Conservation (phyloP, 2,113 vertebrate species). For the Leucosticte australis region DNA sequence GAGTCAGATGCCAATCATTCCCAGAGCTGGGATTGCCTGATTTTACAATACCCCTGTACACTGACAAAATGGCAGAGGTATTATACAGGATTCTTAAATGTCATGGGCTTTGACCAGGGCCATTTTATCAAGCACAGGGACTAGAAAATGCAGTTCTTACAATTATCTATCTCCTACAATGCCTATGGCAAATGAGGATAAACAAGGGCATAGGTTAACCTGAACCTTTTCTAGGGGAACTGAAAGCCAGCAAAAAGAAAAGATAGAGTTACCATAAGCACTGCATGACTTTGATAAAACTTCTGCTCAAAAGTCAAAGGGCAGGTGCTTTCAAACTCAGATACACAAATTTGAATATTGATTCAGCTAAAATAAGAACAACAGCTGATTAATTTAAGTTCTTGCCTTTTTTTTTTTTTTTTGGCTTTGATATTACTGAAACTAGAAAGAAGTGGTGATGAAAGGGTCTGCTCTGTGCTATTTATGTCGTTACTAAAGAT, state of each 20-base stretch:
- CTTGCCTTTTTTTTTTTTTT: background rate
- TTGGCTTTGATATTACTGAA: background rate
- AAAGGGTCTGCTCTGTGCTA: background rate
- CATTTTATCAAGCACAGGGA: background rate
- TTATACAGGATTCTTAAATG: background rate
- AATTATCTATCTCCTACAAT: background rate
- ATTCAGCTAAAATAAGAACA: conserved; percentile 6
- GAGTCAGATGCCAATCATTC: too few species aligned
- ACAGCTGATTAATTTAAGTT: background rate
- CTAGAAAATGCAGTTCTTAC: background rate
- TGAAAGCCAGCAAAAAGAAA: background rate
- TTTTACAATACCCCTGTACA: background rate
- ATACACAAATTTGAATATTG: background rate
- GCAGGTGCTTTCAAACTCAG: background rate
- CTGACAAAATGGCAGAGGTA: background rate
- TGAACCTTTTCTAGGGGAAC: background rate
- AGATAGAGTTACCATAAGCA: background rate
- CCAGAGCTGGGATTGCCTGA: too few species aligned
- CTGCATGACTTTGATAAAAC: background rate
- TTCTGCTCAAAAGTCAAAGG: background rate
- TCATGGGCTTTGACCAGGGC: background rate
- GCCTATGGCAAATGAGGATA: background rate
- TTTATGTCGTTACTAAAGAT: background rate
- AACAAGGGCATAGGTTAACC: background rate
- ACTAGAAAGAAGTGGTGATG: background rate